Conservation (phyloP, 2,797 vertebrate genomes). For the Enteromius anoplus region DNA sequence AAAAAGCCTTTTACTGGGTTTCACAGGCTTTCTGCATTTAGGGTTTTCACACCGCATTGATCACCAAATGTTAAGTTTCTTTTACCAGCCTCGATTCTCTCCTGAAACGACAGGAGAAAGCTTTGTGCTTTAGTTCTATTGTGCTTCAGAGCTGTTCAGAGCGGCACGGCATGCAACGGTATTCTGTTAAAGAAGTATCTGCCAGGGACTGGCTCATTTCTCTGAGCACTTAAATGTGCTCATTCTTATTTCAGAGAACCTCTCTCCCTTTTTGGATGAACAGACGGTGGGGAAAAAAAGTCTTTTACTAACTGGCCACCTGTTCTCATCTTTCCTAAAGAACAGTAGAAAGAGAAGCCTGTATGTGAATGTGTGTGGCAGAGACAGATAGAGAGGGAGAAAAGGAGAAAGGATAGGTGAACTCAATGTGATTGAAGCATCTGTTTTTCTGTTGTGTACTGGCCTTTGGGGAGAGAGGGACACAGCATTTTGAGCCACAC, state of each 20-base stretch:
- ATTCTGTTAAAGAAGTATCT: conserved; percentile 20
- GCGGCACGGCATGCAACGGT: neutral
- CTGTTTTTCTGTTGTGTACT: conserved; percentile 28
- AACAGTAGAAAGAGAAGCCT: neutral
- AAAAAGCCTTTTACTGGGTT: conserved; percentile 32
- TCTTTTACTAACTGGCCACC: conserved; percentile 34
- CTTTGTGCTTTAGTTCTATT: conserved; percentile 6
- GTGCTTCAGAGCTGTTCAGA: conserved; percentile 21
- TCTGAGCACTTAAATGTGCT: conserved; percentile 18
- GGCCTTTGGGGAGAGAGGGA: conserved; percentile 1
- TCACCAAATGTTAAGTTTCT: conserved; percentile 32
- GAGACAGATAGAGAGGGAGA: conserved; percentile 23
- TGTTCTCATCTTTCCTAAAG: conserved; percentile 32
- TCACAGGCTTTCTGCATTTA: conserved; percentile 34
- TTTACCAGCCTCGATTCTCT: neutral
- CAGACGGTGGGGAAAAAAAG: neutral
- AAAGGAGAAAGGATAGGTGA: neutral
- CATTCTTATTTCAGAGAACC: conserved; percentile 27
- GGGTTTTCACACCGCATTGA: conserved; percentile 47
- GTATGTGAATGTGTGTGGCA: neutral
- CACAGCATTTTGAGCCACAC: neutral
- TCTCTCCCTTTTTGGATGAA: conserved; percentile 12
- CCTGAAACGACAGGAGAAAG: conserved; percentile 17
- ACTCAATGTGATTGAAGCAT: conserved; percentile 23
- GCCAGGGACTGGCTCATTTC: conserved; percentile 4